Conservation (phyloP, 2,113 vertebrate species). For the Seriola aureovittata region DNA sequence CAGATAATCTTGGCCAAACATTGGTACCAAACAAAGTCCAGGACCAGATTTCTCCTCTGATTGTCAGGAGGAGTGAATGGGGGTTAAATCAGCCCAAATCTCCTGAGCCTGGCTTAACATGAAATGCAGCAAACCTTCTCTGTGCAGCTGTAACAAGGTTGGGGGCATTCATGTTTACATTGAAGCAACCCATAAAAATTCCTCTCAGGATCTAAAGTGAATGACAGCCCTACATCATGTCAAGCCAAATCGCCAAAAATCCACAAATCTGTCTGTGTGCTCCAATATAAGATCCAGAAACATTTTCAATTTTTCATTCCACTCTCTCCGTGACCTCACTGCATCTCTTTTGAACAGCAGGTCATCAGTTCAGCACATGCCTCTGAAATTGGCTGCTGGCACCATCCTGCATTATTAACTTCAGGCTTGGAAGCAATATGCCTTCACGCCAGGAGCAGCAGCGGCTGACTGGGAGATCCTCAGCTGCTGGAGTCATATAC, state of each 20-base stretch:
- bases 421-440: slow-evolving; percentile 39
- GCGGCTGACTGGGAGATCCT: slow-evolving; percentile 20
- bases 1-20: too few relatives aligned
- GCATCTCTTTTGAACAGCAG: slow-evolving; percentile 26
- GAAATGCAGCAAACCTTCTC: neutral
- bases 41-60: too few relatives aligned
- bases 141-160: neutral
- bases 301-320: slow-evolving; percentile 4
- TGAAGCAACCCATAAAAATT: neutral
- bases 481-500: slow-evolving; percentile 42
- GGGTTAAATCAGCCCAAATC: too few relatives aligned
- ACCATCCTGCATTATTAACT: slow-evolving; percentile 55
- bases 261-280: neutral
- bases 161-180: neutral
- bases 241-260: slow-evolving; percentile 1
- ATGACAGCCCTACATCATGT: slow-evolving; percentile 12
- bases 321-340: slow-evolving; percentile 24
- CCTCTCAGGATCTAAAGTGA: neutral
- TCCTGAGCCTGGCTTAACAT: too few relatives aligned
- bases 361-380: slow-evolving; percentile 60
- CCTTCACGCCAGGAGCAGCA: slow-evolving; percentile 23
- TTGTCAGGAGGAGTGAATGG: too few relatives aligned
- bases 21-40: too few relatives aligned
- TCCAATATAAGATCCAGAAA: neutral
- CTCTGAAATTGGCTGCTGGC: slow-evolving; percentile 54